Evolutionary conservation across 2,797 vertebrate species (phyloP).

Genomic region (Danio kyathit): DNA sequence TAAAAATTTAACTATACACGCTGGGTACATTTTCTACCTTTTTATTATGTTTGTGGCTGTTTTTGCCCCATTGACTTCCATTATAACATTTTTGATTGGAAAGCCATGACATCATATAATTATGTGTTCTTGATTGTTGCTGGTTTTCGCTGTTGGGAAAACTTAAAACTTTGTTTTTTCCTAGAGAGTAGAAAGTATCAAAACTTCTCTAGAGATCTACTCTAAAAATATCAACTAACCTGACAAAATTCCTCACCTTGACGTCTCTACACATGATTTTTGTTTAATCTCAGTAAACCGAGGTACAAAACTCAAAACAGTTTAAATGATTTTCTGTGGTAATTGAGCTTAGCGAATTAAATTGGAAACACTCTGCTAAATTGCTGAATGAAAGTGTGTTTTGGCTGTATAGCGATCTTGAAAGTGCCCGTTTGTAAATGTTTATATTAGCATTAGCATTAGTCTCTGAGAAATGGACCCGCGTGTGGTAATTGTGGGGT

Average conservation of each 20-base stretch:
- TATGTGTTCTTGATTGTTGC: too few species aligned
- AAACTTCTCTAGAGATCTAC: too few species aligned
- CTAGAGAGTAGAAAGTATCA: too few species aligned
- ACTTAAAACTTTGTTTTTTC: too few species aligned
- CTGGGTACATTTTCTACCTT: too few species aligned
- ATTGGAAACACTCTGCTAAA: not conserved
- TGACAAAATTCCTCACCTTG: not conserved
- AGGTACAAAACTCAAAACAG: not conserved
- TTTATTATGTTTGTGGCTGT: too few species aligned
- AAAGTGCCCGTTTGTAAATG: not conserved
- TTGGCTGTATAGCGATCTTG: not conserved
- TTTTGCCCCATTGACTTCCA: too few species aligned
- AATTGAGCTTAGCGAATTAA: not conserved
- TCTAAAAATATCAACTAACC: too few species aligned
- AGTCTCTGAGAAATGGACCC: conserved; percentile 20
- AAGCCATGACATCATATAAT: too few species aligned
- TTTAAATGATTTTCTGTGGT: not conserved
- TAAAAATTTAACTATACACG: too few species aligned
- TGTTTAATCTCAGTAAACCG: not conserved
- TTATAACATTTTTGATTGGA: too few species aligned
- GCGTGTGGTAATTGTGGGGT: conserved; percentile 21
- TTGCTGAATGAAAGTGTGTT: not conserved
- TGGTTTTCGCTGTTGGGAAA: too few species aligned
- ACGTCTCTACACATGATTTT: not conserved
- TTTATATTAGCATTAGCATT: conserved; percentile 23